phyloP scores from a whole-genome alignment of 35 echinoderm and acorn worm genomes.

The Lytechinus pictus region DNA sequence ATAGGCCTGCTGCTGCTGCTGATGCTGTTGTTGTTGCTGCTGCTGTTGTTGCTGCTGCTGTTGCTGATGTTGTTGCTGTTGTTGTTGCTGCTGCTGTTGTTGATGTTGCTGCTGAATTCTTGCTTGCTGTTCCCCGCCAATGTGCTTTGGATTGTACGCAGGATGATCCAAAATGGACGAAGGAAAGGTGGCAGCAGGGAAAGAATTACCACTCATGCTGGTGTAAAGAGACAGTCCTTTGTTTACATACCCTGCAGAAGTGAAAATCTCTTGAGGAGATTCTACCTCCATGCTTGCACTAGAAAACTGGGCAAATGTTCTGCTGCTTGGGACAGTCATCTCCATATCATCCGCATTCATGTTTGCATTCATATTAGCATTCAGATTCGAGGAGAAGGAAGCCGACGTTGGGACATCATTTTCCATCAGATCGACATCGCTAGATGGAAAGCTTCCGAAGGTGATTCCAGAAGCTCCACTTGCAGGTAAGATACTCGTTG shows the following conservation, averaged over 20 bases:
- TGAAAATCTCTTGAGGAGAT: slow-evolving; percentile 5
- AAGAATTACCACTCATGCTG: neutral
- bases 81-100: slow-evolving; percentile 42
- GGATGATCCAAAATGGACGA: slow-evolving; percentile 17
- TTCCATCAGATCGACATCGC: slow-evolving; percentile 36
- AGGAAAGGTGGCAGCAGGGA: slow-evolving; percentile 14
- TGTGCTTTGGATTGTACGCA: slow-evolving; percentile 46
- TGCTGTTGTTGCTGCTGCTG: slow-evolving; percentile 15
- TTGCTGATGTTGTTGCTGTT: neutral
- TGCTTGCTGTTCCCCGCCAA: slow-evolving; percentile 28
- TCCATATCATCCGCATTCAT: slow-evolving; percentile 33
- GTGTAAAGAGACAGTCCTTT: slow-evolving; percentile 42
- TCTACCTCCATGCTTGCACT: neutral
- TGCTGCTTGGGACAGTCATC: slow-evolving; percentile 29
- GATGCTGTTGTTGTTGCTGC: slow-evolving; percentile 24
- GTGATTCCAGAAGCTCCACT: slow-evolving; percentile 45
- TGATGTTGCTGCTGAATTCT: slow-evolving; percentile 28
- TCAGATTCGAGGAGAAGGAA: neutral
- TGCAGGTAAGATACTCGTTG: slow-evolving; percentile 8
- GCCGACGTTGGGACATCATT: slow-evolving; percentile 40
- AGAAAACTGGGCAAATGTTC: slow-evolving; percentile 38
- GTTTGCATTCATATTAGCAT: slow-evolving; percentile 33
- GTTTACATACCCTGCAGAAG: neutral
- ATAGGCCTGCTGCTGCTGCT: slow-evolving; percentile 1
- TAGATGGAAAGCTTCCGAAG: slow-evolving; percentile 44